Evolutionary conservation across 2,113 vertebrate species (phyloP).

Genomic region (Ramphastos sulfuratus): DNA sequence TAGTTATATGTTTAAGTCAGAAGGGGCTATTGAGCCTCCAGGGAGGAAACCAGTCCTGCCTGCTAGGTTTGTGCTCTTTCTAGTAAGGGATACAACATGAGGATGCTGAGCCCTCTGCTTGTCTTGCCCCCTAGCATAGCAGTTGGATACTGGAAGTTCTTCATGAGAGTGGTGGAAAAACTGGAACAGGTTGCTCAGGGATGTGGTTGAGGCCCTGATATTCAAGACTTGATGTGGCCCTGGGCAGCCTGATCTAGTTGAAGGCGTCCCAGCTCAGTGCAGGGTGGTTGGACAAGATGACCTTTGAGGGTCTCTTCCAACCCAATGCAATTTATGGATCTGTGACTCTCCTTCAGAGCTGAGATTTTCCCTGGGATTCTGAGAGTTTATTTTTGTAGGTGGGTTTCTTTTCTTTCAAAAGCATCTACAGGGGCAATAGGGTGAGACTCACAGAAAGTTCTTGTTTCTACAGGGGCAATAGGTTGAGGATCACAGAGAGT

Average conservation of each 20-base stretch:
- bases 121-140: not conserved
- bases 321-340: no score
- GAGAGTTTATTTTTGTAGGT: not conserved
- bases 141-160: not conserved
- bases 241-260: no score
- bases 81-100: not conserved
- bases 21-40: not conserved
- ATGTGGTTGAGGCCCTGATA: no score
- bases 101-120: not conserved
- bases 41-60: not conserved
- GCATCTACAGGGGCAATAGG: not conserved
- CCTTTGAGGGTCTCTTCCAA: no score
- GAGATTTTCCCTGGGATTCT: not conserved
- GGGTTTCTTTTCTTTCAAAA: not conserved
- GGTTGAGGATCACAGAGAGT: no score
- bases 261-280: no score
- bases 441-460: accelerated
- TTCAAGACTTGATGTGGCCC: no score
- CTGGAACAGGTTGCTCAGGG: no score
- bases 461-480: not conserved
- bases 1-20: not conserved
- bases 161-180: no score
- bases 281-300: not conserved
- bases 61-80: not conserved
- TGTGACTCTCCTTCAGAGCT: not conserved